phyloP scores from a whole-genome alignment of 2,888 invertebrate species.

The Euzophera pinguis region DNA sequence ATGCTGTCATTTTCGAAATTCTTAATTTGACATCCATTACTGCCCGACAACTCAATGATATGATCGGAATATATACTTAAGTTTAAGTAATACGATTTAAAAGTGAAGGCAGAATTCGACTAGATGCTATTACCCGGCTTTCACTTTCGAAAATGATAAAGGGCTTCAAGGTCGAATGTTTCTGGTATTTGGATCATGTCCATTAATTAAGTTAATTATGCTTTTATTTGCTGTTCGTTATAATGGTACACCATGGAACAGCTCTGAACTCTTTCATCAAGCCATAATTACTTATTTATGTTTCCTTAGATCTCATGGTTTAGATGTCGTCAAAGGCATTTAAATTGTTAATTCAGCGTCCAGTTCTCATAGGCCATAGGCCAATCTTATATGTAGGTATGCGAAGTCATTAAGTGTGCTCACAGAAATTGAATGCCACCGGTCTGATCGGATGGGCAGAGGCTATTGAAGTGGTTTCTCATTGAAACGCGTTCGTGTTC shows the following conservation, averaged over 20 bases:
- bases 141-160: conserved; percentile 65
- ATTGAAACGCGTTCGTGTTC: conserved; percentile 31
- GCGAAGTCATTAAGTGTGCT: background rate
- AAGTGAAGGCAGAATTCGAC: conserved; percentile 41
- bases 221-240: conserved; percentile 3
- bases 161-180: conserved; percentile 54
- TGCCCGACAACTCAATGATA: conserved; percentile 33
- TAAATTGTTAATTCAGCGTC: background rate
- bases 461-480: conserved; percentile 19
- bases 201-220: conserved; percentile 16
- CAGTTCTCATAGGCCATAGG: background rate
- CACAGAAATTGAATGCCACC: conserved; percentile 11
- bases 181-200: conserved; percentile 37
- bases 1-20: conserved; percentile 18
- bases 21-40: conserved; percentile 41
- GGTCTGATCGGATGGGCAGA: conserved; percentile 19
- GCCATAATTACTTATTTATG: background rate
- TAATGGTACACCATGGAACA: background rate
- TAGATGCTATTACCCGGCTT: conserved; percentile 46
- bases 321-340: background rate
- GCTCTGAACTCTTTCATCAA: background rate
- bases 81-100: conserved; percentile 35
- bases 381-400: background rate
- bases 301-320: background rate
- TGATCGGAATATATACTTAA: conserved; percentile 33